A percentile compares a stretch with the other conserved stretches of the same genome.
phyloP scores from a whole-genome alignment of 2,113 vertebrate genomes.

The Miniopterus natalensis region DNA sequence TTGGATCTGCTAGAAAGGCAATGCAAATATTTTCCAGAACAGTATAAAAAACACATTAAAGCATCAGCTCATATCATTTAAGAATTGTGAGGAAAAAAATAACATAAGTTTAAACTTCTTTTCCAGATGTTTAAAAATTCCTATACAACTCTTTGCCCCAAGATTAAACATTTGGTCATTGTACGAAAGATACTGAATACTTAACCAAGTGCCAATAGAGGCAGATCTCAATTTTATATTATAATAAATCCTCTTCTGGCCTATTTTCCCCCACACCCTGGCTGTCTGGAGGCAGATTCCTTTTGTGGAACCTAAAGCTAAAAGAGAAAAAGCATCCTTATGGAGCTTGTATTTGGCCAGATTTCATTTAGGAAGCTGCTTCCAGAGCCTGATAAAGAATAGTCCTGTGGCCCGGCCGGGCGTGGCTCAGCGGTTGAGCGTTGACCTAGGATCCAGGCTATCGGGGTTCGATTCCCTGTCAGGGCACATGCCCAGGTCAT shows the following conservation, averaged over 20 bases:
- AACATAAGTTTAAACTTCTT: slow-evolving; percentile 42
- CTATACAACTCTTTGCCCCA: not conserved
- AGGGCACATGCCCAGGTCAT: too few species aligned
- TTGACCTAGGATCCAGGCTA: too few species aligned
- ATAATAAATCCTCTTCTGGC: slow-evolving; percentile 85
- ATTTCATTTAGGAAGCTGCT: fast-evolving
- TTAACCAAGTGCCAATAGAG: fast-evolving
- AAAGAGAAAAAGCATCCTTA: not conserved
- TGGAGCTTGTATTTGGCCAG: not conserved
- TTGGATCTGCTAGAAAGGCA: not conserved
- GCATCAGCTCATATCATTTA: not conserved
- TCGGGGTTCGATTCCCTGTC: too few species aligned
- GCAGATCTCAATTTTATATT: not conserved
- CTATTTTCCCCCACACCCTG: slow-evolving; percentile 78
- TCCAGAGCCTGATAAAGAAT: slow-evolving; percentile 27
- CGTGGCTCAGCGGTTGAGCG: not conserved
- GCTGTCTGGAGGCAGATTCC: not conserved
- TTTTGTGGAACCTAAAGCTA: not conserved
- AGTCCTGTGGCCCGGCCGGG: not conserved
- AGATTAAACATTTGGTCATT: not conserved
- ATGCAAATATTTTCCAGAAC: not conserved
- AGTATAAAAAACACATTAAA: not conserved
- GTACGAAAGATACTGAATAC: not conserved
- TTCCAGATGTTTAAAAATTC: slow-evolving; percentile 61
- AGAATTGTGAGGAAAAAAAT: not conserved